Conservation (phyloP, 2,888 invertebrate species). For the Oithona nana region DNA sequence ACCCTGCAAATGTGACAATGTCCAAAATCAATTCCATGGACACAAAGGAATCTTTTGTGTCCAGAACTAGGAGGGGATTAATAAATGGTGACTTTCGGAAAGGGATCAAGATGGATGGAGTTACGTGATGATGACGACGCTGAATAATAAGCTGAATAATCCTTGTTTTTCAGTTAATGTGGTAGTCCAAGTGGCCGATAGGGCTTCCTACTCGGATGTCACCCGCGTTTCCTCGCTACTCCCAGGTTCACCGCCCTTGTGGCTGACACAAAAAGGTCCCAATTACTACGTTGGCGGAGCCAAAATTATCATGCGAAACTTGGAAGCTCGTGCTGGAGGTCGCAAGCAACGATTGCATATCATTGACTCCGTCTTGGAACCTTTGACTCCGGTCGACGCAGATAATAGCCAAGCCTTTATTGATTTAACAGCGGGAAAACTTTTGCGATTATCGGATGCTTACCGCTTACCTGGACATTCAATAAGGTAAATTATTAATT, state of each 20-base stretch:
- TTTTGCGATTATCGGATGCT: neutral
- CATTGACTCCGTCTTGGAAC: conserved; percentile 16
- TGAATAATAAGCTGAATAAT: conserved; percentile 18
- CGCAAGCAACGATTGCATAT: conserved; percentile 14
- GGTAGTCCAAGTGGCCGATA: conserved; percentile 55
- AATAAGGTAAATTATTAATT: neutral
- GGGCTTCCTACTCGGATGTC: conserved; percentile 34
- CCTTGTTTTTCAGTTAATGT: conserved; percentile 21
- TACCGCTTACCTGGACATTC: neutral
- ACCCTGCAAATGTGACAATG: too few species aligned
- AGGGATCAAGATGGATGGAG: neutral
- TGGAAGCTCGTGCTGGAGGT: conserved; percentile 17
- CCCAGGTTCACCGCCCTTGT: conserved; percentile 64
- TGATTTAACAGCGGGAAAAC: conserved; percentile 1
- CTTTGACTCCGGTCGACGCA: conserved; percentile 4
- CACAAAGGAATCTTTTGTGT: neutral
- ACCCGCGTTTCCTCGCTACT: conserved; percentile 37
- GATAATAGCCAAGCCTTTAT: neutral
- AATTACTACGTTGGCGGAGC: conserved; percentile 68
- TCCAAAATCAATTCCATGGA: neutral
- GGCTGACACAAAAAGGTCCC: conserved; percentile 46
- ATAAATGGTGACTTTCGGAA: neutral
- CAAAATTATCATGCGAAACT: conserved; percentile 41
- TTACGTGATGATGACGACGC: conserved; percentile 1
- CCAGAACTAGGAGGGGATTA: neutral